These are phyloP conservation scores for Otis tarda DNA, from an alignment of 2,113 vertebrate species.

Conservation along the genomic window DNA sequence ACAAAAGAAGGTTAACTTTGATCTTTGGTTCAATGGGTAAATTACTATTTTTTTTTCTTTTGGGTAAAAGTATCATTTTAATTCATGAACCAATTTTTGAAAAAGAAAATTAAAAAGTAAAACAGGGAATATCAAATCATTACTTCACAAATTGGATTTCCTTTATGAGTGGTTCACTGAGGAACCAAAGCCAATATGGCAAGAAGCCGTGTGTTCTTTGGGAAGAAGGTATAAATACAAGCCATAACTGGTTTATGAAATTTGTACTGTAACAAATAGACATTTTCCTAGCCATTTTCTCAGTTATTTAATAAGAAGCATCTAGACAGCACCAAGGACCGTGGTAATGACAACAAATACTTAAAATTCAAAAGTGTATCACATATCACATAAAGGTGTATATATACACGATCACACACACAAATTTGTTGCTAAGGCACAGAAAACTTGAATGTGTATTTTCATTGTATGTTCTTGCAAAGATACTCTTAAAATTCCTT, in stretches of 20 bases:
- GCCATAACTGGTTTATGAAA: background rate
- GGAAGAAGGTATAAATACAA: background rate
- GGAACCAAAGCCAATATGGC: background rate
- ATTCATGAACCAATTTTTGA: background rate
- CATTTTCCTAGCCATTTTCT: background rate
- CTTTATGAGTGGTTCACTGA: conserved; percentile 23
- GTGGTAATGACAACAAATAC: background rate
- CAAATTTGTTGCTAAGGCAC: no score
- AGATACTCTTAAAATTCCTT: background rate
- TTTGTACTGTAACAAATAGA: background rate
- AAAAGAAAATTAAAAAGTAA: background rate
- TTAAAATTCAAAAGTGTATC: no score
- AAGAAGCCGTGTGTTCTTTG: background rate
- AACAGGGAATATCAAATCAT: background rate
- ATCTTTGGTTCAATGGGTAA: background rate
- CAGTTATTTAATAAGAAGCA: background rate
- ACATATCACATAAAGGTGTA: no score
- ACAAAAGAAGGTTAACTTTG: background rate
- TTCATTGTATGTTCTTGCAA: no score
- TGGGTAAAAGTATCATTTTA: background rate
- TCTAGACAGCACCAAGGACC: background rate
- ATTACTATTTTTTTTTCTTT: background rate
- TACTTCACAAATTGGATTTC: conserved; percentile 31
- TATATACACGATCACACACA: no score
- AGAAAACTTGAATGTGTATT: no score